Conservation (phyloP, 2,888 invertebrate species). For the Thereva nobilitata region DNA sequence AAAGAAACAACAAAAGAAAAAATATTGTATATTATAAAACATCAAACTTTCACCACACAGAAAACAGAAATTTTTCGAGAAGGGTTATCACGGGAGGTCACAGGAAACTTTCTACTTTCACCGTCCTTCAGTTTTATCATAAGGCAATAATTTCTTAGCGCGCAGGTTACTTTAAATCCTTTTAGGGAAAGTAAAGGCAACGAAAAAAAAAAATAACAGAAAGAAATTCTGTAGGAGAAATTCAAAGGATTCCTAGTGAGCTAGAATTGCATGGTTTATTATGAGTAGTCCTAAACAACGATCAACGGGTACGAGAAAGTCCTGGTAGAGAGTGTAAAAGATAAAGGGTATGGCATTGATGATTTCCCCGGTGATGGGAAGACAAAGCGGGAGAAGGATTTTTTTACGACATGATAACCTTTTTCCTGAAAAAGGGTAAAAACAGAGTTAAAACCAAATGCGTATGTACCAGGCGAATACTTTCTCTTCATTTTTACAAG, state of each 20-base stretch:
- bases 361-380: too few species aligned
- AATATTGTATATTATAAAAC: slow-evolving; percentile 2
- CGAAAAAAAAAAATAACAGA: too few species aligned
- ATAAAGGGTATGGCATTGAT: too few species aligned
- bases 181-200: too few species aligned
- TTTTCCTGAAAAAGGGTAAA: slow-evolving; percentile 20
- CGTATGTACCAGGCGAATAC: slow-evolving; percentile 9
- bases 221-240: too few species aligned
- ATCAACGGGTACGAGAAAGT: too few species aligned
- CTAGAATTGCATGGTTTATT: slow-evolving; percentile 19
- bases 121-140: not conserved
- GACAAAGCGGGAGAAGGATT: not conserved
- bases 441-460: not conserved
- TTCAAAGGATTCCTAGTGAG: slow-evolving; percentile 13
- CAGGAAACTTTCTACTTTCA: slow-evolving; percentile 22
- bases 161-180: too few species aligned
- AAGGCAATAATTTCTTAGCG: too few species aligned
- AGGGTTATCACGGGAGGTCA: slow-evolving; percentile 6
- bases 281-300: slow-evolving; percentile 3
- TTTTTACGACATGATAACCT: slow-evolving; percentile 1
- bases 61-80: not conserved
- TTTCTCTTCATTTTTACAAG: not conserved
- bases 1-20: slow-evolving; percentile 45
- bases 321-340: too few species aligned
- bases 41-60: slow-evolving; percentile 7